phyloP scores from a whole-genome alignment of 2,797 vertebrate genomes.

The Falco peregrinus region DNA sequence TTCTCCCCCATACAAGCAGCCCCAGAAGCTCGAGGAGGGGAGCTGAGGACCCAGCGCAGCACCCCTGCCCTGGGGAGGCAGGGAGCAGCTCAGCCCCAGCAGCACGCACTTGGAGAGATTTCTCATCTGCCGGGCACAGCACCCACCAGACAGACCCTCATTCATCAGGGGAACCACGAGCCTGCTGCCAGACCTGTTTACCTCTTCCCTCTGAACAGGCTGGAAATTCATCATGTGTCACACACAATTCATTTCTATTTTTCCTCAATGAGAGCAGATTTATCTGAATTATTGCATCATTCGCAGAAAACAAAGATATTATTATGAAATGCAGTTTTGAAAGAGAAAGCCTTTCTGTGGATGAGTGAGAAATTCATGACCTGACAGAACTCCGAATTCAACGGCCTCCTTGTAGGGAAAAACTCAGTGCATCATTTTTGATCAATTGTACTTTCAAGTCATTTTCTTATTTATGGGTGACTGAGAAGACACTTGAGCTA shows the following conservation, averaged over 20 bases:
- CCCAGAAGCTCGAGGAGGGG: neutral
- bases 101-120: rapidly evolving
- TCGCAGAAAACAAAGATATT: slow-evolving; percentile 15
- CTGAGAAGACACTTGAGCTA: slow-evolving; percentile 42
- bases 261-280: neutral
- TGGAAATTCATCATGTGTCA: neutral
- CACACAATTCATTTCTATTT: neutral
- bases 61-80: too few species aligned
- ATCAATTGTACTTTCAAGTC: slow-evolving; percentile 17
- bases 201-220: neutral
- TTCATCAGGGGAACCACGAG: neutral
- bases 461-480: slow-evolving; percentile 35
- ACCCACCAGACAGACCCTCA: neutral
- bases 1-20: neutral
- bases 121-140: neutral
- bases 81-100: neutral
- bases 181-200: neutral
- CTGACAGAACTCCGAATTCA: neutral
- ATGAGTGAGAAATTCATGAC: neutral
- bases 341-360: slow-evolving; percentile 14
- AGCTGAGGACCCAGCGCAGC: neutral
- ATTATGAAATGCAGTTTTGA: neutral
- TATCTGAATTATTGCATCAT: neutral
- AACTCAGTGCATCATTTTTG: slow-evolving; percentile 13
- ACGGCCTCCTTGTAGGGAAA: neutral